Evolutionary conservation across 2,113 vertebrate genomes (phyloP).

Genomic region (Zosterops lateralis): DNA sequence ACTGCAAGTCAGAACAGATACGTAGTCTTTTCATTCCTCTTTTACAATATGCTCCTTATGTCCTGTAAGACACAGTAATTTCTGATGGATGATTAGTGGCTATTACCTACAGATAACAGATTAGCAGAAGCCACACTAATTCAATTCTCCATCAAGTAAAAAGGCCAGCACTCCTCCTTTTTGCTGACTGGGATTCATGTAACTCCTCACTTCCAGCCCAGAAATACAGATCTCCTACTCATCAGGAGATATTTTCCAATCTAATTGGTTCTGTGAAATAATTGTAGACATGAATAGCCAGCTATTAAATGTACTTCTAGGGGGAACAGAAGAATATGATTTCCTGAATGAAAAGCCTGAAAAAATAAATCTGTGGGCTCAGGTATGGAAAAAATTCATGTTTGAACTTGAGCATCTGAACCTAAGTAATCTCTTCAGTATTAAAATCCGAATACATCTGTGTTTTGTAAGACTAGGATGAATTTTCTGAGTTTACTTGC

Average conservation of each 20-base stretch:
- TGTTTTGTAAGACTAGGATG: background rate
- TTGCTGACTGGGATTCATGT: rapidly evolving
- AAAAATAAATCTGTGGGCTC: background rate
- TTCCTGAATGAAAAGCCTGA: background rate
- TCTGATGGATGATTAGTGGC: background rate
- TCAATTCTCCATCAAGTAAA: background rate
- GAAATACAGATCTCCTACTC: background rate
- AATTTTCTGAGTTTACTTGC: background rate
- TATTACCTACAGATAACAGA: background rate
- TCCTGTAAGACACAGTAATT: background rate
- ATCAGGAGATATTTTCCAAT: background rate
- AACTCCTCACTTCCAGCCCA: background rate
- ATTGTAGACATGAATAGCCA: background rate
- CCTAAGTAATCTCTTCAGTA: background rate
- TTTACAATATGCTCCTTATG: background rate
- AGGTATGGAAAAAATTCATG: background rate
- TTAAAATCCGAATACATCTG: background rate
- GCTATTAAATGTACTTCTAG: background rate
- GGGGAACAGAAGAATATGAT: background rate
- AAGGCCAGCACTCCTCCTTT: background rate
- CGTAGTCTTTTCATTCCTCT: rapidly evolving
- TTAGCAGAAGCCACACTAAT: background rate
- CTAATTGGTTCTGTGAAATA: background rate
- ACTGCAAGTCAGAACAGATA: background rate
- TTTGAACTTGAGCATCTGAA: background rate